A percentile compares a stretch with the other conserved stretches of the same genome.
phyloP scores from a whole-genome alignment of 2,113 vertebrate genomes.

The Poicephalus meyeri region DNA sequence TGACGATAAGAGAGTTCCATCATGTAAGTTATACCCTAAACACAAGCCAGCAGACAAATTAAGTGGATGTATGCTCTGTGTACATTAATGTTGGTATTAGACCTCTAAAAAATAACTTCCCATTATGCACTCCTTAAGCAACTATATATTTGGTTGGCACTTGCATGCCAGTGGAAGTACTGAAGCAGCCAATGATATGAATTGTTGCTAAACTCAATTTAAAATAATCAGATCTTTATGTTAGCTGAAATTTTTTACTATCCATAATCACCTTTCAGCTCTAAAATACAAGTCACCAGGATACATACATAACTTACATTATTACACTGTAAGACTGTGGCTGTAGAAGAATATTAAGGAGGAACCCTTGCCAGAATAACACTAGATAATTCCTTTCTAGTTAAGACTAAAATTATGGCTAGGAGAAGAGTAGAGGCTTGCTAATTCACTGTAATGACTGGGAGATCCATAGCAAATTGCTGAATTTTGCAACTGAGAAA shows the following conservation, averaged over 20 bases:
- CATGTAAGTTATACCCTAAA: not conserved
- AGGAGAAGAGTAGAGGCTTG: conserved; percentile 20
- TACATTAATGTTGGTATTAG: not conserved
- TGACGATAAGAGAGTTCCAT: not conserved
- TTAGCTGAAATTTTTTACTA: conserved; percentile 16
- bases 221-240: conserved; percentile 13
- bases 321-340: not conserved
- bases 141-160: not conserved
- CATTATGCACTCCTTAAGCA: not conserved
- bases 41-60: not conserved
- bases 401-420: conserved; percentile 54
- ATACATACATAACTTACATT: conserved; percentile 1
- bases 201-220: not conserved
- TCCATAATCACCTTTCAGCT: not conserved
- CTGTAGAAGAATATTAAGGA: conserved; percentile 35
- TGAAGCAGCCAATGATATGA: not conserved
- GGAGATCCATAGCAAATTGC: conserved; percentile 56
- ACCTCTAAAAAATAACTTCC: not conserved
- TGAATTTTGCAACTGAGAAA: conserved; percentile 51
- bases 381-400: conserved; percentile 53
- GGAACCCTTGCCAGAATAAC: not conserved
- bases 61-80: not conserved
- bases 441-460: conserved; percentile 59
- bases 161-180: not conserved
- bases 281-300: conserved; percentile 20